These are phyloP conservation scores for Sardinella longiceps DNA, from an alignment of 2,797 vertebrate species.

Conservation along the genomic window DNA sequence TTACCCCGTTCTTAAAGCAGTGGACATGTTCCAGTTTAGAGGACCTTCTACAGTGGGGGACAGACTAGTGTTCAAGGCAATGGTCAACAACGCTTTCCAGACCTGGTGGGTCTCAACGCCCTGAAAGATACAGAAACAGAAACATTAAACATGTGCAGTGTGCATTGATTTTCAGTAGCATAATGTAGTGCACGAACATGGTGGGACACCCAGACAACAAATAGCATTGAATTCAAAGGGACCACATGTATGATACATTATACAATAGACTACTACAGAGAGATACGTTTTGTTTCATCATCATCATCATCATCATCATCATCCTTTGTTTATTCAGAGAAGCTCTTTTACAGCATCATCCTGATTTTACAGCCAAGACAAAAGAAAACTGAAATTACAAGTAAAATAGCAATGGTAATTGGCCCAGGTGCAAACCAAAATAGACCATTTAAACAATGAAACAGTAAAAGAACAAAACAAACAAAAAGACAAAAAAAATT, in stretches of 20 bases:
- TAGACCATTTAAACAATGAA: no score
- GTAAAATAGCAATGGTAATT: no score
- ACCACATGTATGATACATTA: neutral
- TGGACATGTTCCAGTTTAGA: conserved; percentile 80
- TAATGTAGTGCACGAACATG: neutral
- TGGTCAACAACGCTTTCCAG: conserved; percentile 79
- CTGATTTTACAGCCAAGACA: no score
- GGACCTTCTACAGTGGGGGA: conserved; percentile 76
- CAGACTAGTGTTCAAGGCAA: conserved; percentile 74
- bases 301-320: no score
- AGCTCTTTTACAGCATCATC: no score
- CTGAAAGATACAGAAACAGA: neutral
- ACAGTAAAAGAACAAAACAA: no score
- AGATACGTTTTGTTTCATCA: no score
- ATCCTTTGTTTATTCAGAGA: no score
- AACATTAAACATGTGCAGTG: neutral
- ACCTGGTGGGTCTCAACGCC: conserved; percentile 63
- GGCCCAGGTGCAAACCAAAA: no score
- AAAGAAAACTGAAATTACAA: no score
- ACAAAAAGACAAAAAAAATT: no score
- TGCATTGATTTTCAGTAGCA: neutral
- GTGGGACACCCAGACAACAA: neutral
- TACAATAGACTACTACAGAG: neutral
- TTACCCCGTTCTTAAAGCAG: conserved; percentile 66
- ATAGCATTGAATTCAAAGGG: neutral